Conservation (phyloP, 2,113 vertebrate species). For the Hassar affinis region DNA sequence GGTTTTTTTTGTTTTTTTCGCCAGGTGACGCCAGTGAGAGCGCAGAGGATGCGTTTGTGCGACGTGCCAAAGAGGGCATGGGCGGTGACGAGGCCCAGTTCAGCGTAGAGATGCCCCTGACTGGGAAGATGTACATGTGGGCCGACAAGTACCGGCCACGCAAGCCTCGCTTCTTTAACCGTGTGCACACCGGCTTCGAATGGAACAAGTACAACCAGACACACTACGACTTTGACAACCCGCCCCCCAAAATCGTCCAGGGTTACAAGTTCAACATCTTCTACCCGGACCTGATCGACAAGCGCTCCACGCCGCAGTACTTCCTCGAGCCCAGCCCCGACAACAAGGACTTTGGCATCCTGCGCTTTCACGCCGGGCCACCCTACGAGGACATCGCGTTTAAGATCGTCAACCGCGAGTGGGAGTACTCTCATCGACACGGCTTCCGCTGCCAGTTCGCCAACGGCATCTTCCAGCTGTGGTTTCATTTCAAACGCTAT, state of each 20-base stretch:
- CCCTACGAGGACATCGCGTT: constrained; percentile 98
- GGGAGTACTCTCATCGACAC: constrained; percentile 95
- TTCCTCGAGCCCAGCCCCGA: constrained; percentile 91
- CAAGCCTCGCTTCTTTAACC: constrained; percentile 97
- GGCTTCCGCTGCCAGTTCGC: constrained; percentile 98
- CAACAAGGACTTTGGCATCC: constrained; percentile 94
- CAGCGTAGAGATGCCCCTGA: constrained; percentile 92
- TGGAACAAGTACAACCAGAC: constrained; percentile 99
- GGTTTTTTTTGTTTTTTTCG: not conserved
- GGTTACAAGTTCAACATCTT: constrained; percentile 99
- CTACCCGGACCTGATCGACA: constrained; percentile 95
- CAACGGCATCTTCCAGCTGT: constrained; percentile 96
- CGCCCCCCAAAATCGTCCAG: constrained; percentile 94
- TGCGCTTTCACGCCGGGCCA: constrained; percentile 92
- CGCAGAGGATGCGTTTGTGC: constrained; percentile 91
- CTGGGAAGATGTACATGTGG: constrained; percentile 95
- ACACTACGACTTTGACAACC: constrained; percentile 97
- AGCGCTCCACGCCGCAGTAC: constrained; percentile 93
- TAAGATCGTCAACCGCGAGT: constrained; percentile 94
- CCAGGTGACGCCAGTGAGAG: constrained; percentile 89
- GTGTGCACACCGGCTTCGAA: constrained; percentile 96
- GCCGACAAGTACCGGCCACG: constrained; percentile 97
- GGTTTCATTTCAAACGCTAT: constrained; percentile 98
- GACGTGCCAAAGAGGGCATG: constrained; percentile 92
- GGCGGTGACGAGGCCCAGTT: constrained; percentile 93